Evolutionary conservation across 2,888 invertebrate genomes (phyloP).

Genomic region (Hypomecis punctinalis): DNA sequence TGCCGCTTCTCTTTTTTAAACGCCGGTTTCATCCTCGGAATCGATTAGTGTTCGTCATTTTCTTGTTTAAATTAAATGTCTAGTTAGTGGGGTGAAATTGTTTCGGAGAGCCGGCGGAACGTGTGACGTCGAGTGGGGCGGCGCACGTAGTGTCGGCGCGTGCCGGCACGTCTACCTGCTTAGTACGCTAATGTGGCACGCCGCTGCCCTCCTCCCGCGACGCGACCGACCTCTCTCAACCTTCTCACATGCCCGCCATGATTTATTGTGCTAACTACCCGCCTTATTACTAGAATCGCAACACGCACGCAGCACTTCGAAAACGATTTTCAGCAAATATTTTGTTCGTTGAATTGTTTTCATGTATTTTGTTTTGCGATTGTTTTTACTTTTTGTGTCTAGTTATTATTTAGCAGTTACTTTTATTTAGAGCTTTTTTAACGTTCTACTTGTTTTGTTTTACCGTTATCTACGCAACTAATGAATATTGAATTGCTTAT

Average conservation of each 20-base stretch:
- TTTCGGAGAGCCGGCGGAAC: conserved; percentile 21
- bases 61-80: conserved; percentile 16
- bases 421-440: too few relatives aligned
- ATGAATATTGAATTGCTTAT: background rate
- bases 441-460: background rate
- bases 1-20: conserved; percentile 61
- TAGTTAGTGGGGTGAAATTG: conserved; percentile 32
- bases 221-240: conserved; percentile 49
- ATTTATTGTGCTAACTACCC: conserved; percentile 53
- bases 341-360: too few relatives aligned
- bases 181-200: conserved; percentile 66
- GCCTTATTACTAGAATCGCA: conserved; percentile 46
- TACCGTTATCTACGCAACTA: background rate
- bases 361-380: too few relatives aligned
- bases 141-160: conserved; percentile 54
- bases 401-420: too few relatives aligned
- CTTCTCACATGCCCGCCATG: conserved; percentile 49
- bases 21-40: conserved; percentile 54
- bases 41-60: conserved; percentile 44
- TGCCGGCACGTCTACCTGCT: conserved; percentile 70
- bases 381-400: too few relatives aligned
- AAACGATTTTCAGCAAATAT: too few relatives aligned
- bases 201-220: conserved; percentile 41
- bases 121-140: conserved; percentile 39
- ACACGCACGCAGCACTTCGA: conserved; percentile 5